A percentile compares a stretch with the other conserved stretches of the same genome.
These are phyloP conservation scores for Acanthosepion esculentum DNA, from an alignment of 2,888 invertebrate species.

Conservation along the genomic window DNA sequence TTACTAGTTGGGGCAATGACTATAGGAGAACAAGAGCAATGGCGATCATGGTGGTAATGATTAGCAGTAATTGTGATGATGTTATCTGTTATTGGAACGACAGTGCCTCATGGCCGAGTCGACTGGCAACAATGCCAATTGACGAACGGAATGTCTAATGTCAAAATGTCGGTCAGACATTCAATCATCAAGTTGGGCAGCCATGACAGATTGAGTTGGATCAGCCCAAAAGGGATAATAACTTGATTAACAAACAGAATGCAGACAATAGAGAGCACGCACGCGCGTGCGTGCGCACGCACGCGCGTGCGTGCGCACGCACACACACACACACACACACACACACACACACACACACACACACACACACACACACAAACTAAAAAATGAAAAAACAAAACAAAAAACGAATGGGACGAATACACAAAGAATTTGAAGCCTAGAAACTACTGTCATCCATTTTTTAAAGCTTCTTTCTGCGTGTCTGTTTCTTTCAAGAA, in stretches of 20 bases:
- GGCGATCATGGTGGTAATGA: not conserved
- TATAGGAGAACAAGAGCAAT: not conserved
- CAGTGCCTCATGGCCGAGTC: not conserved
- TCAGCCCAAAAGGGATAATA: conserved; percentile 21
- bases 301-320: not conserved
- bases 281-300: too few species aligned
- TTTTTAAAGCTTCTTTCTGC: not conserved
- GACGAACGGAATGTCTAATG: conserved; percentile 33
- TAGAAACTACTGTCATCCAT: not conserved
- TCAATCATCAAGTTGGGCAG: conserved; percentile 33
- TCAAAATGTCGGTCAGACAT: conserved; percentile 33
- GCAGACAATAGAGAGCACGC: not conserved
- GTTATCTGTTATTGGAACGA: conserved; percentile 21
- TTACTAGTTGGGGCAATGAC: not conserved
- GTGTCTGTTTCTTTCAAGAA: not conserved
- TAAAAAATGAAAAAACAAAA: not conserved
- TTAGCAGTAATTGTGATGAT: conserved; percentile 10
- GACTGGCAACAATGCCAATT: conserved; percentile 12
- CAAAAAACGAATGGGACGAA: not conserved
- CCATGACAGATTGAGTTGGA: conserved; percentile 22
- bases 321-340: not conserved
- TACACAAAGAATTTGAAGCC: not conserved
- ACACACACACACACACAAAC: not conserved
- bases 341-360: not conserved
- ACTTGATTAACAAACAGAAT: conserved; percentile 21